These are phyloP conservation scores for Drosophila nikananu DNA, from an alignment of 1,140 invertebrate species.

Conservation along the genomic window DNA sequence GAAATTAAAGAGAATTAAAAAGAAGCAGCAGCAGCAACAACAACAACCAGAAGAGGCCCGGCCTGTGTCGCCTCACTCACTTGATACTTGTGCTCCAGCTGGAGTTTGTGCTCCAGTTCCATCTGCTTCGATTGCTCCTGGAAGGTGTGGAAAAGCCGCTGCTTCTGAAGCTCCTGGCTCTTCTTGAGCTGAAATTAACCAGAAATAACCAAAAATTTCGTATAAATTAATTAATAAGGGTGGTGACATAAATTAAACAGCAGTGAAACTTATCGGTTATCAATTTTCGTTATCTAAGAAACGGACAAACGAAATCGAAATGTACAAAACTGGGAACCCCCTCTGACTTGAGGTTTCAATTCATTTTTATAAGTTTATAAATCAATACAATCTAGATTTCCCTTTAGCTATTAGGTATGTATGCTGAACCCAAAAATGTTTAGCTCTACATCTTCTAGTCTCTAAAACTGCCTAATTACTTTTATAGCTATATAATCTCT, in stretches of 20 bases:
- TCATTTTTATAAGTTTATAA: background rate
- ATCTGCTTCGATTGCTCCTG: constrained; percentile 95
- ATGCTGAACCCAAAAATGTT: background rate
- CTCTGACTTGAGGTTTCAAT: background rate
- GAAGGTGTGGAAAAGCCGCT: constrained; percentile 94
- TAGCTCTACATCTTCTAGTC: background rate
- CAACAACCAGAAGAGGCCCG: constrained; percentile 12
- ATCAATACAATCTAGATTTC: background rate
- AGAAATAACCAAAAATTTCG: background rate
- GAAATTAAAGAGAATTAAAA: constrained; percentile 38
- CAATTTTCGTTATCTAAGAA: constrained; percentile 1
- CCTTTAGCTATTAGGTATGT: background rate
- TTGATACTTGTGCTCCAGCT: constrained; percentile 94
- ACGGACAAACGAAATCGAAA: background rate
- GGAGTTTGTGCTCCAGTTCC: constrained; percentile 94
- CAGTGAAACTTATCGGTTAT: background rate
- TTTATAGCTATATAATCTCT: background rate
- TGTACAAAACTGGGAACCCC: background rate
- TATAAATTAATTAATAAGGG: background rate
- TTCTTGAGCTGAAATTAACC: constrained; percentile 96
- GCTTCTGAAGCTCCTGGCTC: constrained; percentile 95
- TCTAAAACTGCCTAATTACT: background rate
- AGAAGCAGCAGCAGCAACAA: constrained; percentile 29
- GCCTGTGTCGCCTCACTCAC: constrained; percentile 86
- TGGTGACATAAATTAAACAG: background rate